Base-by-base conservation (phyloP, 2,888 invertebrate genomes). In the Stegana nigrithorax region DNA sequence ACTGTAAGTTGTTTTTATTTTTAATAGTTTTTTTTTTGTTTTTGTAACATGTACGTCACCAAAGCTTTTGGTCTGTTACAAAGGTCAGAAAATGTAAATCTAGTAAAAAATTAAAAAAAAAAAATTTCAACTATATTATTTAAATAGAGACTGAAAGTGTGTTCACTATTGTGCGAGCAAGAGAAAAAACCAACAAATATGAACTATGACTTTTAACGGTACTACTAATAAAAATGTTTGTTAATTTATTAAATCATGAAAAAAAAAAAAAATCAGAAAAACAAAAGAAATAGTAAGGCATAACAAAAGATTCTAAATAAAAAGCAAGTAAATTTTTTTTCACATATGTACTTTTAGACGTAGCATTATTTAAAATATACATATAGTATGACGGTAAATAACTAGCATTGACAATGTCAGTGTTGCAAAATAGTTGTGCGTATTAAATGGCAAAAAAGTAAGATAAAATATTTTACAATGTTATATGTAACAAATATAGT, bases 71-170 rank as follows among this genome's bases (percentile, higher is more conserved):
- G n/a, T n/a, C n/a, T n/a, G n/a, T n/a, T n/a, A n/a, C n/a, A n/a
- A n/a, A n/a, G n/a, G n/a, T n/a, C n/a, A n/a, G n/a, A n/a, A n/a
- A n/a, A n/a, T n/a, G n/a, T n/a, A n/a, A n/a, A n/a, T n/a, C n/a
- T n/a, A n/a, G n/a, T n/a, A n/a, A n/a, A n/a, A n/a, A n/a, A n/a
- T n/a, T n/a, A n/a, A n/a, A n/a, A n/a, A n/a, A n/a, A n/a, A n/a
- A n/a, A n/a, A n/a, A n/a, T 64, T 63, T 60, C 42, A 59, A 29
- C 61, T 60, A 65, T 59, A 56, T 45, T 45, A 45, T 45, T 45
- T 45, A 23, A 23, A 45, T 45, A 23, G 45, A 45, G 45, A 45
- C 45, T 45, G 45, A 45, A 45, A 23, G 45, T 45, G 45, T 45
- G 45, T 45, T 45, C 45, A 45, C 45, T 45, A 45, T 39, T 39